phyloP scores from a whole-genome alignment of 2,113 vertebrate species.

The Hippocampus abdominalis region DNA sequence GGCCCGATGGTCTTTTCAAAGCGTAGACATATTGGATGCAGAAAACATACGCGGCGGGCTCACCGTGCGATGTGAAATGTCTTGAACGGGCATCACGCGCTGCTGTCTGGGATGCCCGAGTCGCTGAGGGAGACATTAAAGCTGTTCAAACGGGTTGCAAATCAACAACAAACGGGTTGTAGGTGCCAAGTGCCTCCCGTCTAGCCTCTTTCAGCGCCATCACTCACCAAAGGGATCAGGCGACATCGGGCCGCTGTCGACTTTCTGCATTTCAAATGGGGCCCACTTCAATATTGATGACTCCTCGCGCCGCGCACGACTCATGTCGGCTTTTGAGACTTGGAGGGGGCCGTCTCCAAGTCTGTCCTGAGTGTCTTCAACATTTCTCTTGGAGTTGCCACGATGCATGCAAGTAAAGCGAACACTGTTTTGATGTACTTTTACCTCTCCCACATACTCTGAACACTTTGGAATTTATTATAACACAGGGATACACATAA shows the following conservation, averaged over 20 bases:
- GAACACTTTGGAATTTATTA: not conserved
- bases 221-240: conserved; percentile 27
- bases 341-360: conserved; percentile 1
- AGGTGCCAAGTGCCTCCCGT: conserved; percentile 4
- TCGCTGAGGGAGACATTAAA: not conserved
- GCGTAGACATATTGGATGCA: not conserved
- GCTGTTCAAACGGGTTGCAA: not conserved
- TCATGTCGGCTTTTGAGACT: conserved; percentile 12
- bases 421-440: not conserved
- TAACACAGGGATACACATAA: not conserved
- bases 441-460: not conserved
- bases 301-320: conserved; percentile 26
- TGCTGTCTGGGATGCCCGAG: not conserved
- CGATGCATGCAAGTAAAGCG: not conserved
- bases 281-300: conserved; percentile 56
- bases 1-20: not conserved
- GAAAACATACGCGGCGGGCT: not conserved
- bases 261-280: conserved; percentile 52
- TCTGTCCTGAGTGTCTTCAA: not conserved
- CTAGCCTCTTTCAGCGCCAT: conserved; percentile 28
- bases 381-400: not conserved
- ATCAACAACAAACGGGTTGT: not conserved
- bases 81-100: conserved; percentile 22
- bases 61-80: conserved; percentile 27
- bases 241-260: conserved; percentile 46